Evolutionary conservation across 2,113 vertebrate genomes (phyloP).

Genomic region (Corythaixoides concolor): DNA sequence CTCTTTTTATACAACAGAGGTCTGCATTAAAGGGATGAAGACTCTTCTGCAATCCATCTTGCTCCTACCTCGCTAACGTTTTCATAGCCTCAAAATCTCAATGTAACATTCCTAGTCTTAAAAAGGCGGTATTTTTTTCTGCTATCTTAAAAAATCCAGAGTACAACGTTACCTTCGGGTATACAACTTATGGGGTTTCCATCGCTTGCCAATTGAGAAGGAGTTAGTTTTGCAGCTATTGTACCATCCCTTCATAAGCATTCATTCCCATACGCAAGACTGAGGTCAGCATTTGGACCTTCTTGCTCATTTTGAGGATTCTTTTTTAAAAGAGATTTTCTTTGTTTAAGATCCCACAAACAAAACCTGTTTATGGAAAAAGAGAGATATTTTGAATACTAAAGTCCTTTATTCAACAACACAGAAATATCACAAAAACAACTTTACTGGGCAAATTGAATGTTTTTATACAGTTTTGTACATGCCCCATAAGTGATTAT

Average conservation of each 20-base stretch:
- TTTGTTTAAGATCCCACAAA: slow-evolving; percentile 71
- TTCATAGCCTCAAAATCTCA: background rate
- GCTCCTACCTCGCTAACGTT: background rate
- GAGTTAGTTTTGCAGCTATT: slow-evolving; percentile 22
- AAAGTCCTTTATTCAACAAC: slow-evolving; percentile 89
- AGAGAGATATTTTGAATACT: slow-evolving; percentile 83
- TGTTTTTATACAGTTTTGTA: slow-evolving; percentile 86
- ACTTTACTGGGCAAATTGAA: slow-evolving; percentile 84
- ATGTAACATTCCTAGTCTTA: background rate
- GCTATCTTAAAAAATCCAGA: background rate
- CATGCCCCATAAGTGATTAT: slow-evolving; percentile 84
- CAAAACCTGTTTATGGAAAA: slow-evolving; percentile 77
- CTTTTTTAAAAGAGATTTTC: slow-evolving; percentile 37
- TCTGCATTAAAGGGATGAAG: background rate
- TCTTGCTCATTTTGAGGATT: slow-evolving; percentile 6
- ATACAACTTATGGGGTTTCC: slow-evolving; percentile 22
- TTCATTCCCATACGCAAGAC: slow-evolving; percentile 11
- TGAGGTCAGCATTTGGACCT: slow-evolving; percentile 31
- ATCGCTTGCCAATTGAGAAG: background rate
- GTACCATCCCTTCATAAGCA: slow-evolving; percentile 23
- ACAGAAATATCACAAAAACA: slow-evolving; percentile 90
- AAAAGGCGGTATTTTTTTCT: background rate
- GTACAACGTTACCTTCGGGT: background rate
- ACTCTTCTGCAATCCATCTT: background rate
- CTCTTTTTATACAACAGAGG: background rate